phyloP scores from a whole-genome alignment of 2,797 vertebrate genomes.

The Erethizon dorsatum region DNA sequence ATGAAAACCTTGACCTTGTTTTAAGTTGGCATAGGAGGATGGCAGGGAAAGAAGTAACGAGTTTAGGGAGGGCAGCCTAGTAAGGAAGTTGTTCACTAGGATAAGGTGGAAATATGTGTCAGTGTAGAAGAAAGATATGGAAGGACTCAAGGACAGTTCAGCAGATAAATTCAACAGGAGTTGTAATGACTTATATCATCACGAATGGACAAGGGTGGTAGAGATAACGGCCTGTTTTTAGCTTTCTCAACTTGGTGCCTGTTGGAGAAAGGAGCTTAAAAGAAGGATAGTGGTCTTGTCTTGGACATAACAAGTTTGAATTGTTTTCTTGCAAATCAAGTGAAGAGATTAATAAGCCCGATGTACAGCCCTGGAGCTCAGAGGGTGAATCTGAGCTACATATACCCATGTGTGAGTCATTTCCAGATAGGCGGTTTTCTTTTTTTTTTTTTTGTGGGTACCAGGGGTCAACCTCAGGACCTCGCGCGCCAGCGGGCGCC shows the following conservation, averaged over 20 bases:
- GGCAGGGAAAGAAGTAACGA: background rate
- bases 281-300: background rate
- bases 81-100: background rate
- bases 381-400: background rate
- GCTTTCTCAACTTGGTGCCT: background rate
- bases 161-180: background rate
- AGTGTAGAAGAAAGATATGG: background rate
- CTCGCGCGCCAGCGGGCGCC: too few relatives aligned
- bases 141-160: background rate
- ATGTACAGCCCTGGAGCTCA: background rate
- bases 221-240: background rate
- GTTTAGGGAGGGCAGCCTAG: background rate
- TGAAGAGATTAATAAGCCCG: background rate
- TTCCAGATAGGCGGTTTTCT: background rate
- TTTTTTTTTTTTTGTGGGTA: too few relatives aligned
- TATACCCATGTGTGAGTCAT: background rate
- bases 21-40: background rate
- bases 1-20: background rate
- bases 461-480: too few relatives aligned
- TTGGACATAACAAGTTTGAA: background rate
- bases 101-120: background rate
- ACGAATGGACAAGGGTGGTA: background rate
- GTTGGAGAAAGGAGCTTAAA: background rate
- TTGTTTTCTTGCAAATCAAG: conserved; percentile 5
- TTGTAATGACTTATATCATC: background rate